phyloP scores from a whole-genome alignment of 2,113 vertebrate species.

The Epinephelus moara region DNA sequence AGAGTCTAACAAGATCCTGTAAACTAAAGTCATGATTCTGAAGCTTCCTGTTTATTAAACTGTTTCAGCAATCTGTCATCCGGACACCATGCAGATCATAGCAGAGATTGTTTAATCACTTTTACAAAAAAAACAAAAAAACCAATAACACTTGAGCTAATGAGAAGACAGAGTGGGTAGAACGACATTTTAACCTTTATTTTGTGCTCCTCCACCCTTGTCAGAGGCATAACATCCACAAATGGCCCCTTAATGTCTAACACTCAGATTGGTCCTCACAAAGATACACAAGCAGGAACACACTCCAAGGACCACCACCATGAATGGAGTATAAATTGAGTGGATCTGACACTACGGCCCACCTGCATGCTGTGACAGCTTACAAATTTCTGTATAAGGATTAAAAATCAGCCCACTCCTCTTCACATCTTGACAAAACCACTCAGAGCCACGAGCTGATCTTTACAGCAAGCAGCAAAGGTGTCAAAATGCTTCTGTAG shows the following conservation, averaged over 20 bases:
- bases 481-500: conserved; percentile 33
- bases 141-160: neutral
- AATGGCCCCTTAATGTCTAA: neutral
- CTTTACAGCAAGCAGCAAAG: conserved; percentile 28
- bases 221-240: no score
- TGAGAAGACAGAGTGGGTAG: neutral
- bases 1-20: neutral
- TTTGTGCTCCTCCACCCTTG: no score
- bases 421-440: conserved; percentile 40
- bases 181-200: no score
- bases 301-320: neutral
- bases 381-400: conserved; percentile 5
- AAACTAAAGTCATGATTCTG: neutral
- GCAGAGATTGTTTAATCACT: neutral
- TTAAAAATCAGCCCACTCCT: conserved; percentile 30
- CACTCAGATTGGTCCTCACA: neutral
- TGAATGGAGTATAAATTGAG: conserved; percentile 11
- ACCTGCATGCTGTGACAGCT: neutral
- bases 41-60: conserved; percentile 10
- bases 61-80: conserved; percentile 3
- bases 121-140: neutral
- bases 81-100: neutral
- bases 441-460: conserved; percentile 3
- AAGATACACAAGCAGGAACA: neutral
- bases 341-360: conserved; percentile 22